These are phyloP conservation scores for Cryptus viduatorius DNA, from an alignment of 2,888 invertebrate species.

Conservation along the genomic window DNA sequence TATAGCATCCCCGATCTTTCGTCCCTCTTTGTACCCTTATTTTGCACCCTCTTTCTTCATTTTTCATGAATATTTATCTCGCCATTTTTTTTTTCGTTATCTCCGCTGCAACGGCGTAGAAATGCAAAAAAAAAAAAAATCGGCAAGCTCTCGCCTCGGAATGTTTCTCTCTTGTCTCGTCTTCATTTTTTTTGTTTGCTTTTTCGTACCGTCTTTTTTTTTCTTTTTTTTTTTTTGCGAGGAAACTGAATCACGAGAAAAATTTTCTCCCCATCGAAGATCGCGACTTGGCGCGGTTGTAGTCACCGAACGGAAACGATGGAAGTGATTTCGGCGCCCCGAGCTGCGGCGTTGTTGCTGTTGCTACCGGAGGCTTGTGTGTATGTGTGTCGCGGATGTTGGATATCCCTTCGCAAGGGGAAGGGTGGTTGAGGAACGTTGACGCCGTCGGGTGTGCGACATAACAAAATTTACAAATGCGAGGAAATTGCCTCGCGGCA, in stretches of 20 bases:
- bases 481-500: conserved; percentile 66
- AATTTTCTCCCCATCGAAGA: neutral
- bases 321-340: conserved; percentile 62
- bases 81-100: conserved; percentile 22
- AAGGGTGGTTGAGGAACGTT: conserved; percentile 36
- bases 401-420: conserved; percentile 13
- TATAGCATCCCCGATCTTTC: neutral
- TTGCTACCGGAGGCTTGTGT: conserved; percentile 13
- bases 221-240: neutral
- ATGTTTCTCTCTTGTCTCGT: conserved; percentile 14
- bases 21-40: neutral
- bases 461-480: conserved; percentile 71
- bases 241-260: neutral
- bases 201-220: neutral
- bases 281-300: neutral
- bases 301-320: conserved; percentile 59
- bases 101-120: neutral
- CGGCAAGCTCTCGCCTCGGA: neutral
- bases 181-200: neutral
- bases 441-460: conserved; percentile 60
- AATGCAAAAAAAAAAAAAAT: neutral
- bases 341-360: conserved; percentile 16
- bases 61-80: conserved; percentile 34
- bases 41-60: neutral
- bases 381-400: conserved; percentile 21